Base-by-base conservation (phyloP, 2,113 vertebrate genomes). In the Cettia cetti region DNA sequence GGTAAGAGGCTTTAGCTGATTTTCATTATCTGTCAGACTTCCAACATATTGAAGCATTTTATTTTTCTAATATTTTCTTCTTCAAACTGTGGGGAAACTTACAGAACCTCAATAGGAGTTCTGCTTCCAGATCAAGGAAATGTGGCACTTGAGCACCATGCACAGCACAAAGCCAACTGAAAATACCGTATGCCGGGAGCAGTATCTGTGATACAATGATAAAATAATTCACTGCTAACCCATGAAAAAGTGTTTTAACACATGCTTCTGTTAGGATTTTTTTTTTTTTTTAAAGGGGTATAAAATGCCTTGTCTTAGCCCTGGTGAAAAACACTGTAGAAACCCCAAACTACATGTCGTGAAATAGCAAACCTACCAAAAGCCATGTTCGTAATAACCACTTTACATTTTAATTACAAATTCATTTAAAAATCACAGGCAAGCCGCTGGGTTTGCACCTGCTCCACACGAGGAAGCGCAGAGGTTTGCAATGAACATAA, bases 391-490 rank as follows among this genome's bases (percentile, higher is more conserved):
- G 0, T 72, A 79, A 64, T 35, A 90, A 77, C 68, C 71, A 45
- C 45, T 94, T 91, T 42, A 33, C 37, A 85, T 50, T 97, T 96
- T 94, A 95, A 96, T 94, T 72, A 92, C 28, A 95, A 84, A 89
- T 76, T 76, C 53, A 93, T 81, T 90, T 77, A 57, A 91, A 85
- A 91, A 56, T 82, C 85, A 75, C 79, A 91, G 61, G 76, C 18
- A 77, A 78, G 33, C 65, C 68, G 69, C 52, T 90, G 68, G 20
- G 12, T 93, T 49, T 78, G 49, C 80, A 80, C 33, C 60, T 94
- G 64, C 40, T 42, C 52, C 75, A 47, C 44, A 39, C 16, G 50
- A 66, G 59, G 64, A 89, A 78, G 42, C 33, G 57, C 37, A 71
- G 95, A 88, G 50, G 53, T 95, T 37, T 83, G 81, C 82, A 97